Conservation (phyloP, 1,140 invertebrate species). For the Scaptomyza hsui region DNA sequence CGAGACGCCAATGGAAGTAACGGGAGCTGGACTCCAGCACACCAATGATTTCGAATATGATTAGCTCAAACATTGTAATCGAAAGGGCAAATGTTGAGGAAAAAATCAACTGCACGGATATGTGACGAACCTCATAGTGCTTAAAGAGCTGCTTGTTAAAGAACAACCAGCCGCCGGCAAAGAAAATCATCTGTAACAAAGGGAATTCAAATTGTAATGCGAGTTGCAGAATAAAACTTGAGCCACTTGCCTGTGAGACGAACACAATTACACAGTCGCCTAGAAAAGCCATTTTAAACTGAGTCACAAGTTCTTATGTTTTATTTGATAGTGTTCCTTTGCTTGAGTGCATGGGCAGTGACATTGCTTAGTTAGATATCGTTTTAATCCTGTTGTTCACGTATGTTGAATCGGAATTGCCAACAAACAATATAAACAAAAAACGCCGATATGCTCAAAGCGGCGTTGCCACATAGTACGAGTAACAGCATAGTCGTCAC, state of each 20-base stretch:
- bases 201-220: neutral
- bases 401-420: conserved; percentile 34
- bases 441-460: conserved; percentile 30
- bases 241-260: conserved; percentile 87
- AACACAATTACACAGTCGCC: conserved; percentile 89
- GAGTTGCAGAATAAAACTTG: neutral
- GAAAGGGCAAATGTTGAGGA: conserved; percentile 98
- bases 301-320: conserved; percentile 29
- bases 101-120: conserved; percentile 97
- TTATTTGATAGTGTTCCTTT: conserved; percentile 24
- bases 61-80: conserved; percentile 99
- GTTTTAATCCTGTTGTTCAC: conserved; percentile 6
- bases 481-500: neutral
- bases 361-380: conserved; percentile 50
- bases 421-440: conserved; percentile 54
- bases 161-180: conserved; percentile 98
- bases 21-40: conserved; percentile 96
- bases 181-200: conserved; percentile 92
- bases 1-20: conserved; percentile 98
- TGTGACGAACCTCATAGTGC: conserved; percentile 99
- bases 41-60: conserved; percentile 99
- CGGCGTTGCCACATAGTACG: conserved; percentile 24
- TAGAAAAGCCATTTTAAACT: conserved; percentile 86
- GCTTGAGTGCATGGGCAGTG: conserved; percentile 28
- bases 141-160: conserved; percentile 99